Base-by-base conservation (phyloP, 2,113 vertebrate genomes). In the Myotis brandtii region DNA sequence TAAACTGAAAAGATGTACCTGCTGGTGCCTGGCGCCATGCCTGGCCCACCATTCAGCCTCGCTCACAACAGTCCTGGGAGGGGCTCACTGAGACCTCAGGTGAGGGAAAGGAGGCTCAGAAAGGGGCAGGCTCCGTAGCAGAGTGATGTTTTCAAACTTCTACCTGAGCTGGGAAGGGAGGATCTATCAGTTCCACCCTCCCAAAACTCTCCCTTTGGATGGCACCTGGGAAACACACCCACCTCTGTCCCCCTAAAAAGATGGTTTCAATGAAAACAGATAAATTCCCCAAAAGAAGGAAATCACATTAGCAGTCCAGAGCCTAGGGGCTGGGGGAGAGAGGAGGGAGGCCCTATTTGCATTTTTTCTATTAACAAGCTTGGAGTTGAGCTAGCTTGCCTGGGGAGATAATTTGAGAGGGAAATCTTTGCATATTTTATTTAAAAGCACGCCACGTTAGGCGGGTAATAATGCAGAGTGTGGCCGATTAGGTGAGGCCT, bases 391-490 rank as follows among this genome's bases (percentile, higher is more conserved):
- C 97, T 98, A 97, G 94, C 92, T 98, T 93, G 93, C 98, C 98
- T 52, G 84, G 96, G 98, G 98, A 98, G 98, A 98, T 98, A 97
- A 98, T 98, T 98, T 98, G 98, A 98, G 98, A 98, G 98, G 98
- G 97, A 98, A 98, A 98, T 98, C 98, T 99, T 98, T 99, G 98
- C 98, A 99, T 99, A 98, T 99, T 98, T 99, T 99, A 99, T 98
- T 99, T 99, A 99, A 99, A 98, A 98, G 98, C 98, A 98, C 97
- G 97, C 97, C 81, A 94, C 94, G 93, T 98, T 99, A 98, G 98
- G 98, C 96, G 97, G 98, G 98, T 98, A 98, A 98, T 98, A 98
- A 99, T 95, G 98, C 98, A 96, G 98, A 98, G 97, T 96, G 96
- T 96, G 97, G 98, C 95, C 94, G 97, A 98, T 98, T 98, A 98